Conservation (phyloP, 2,113 vertebrate species). For the Petrocephalus zakoni region DNA sequence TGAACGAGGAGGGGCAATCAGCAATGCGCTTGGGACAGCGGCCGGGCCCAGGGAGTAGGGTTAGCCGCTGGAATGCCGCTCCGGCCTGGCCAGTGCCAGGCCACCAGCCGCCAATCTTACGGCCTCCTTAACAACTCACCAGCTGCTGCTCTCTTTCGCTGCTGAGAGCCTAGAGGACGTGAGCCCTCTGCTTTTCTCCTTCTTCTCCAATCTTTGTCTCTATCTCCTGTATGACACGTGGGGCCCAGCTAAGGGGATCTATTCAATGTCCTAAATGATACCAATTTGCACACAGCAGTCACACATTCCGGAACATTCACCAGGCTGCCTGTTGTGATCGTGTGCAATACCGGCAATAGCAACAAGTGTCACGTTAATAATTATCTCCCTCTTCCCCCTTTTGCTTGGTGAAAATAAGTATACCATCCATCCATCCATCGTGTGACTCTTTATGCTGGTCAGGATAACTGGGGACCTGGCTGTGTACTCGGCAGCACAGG, state of each 20-base stretch:
- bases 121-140: conserved; percentile 39
- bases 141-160: conserved; percentile 31
- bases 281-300: conserved; percentile 34
- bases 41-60: neutral
- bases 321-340: conserved; percentile 10
- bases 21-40: conserved; percentile 50
- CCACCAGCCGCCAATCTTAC: conserved; percentile 45
- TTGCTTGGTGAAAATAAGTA: neutral
- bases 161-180: conserved; percentile 34
- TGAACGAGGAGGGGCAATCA: conserved; percentile 29
- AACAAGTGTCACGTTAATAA: conserved; percentile 26
- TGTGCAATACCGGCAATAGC: conserved; percentile 35
- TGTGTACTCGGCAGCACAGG: neutral
- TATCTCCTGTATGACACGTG: conserved; percentile 45
- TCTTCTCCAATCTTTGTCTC: conserved; percentile 36
- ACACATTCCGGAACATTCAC: conserved; percentile 55
- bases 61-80: neutral
- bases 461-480: neutral
- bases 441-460: neutral
- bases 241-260: conserved; percentile 52
- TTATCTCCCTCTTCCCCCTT: neutral
- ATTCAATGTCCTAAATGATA: conserved; percentile 38
- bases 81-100: conserved; percentile 25
- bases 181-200: conserved; percentile 31
- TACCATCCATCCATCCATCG: neutral